Evolutionary conservation across 1,140 invertebrate species (phyloP).

Genomic region (Galleria mellonella): DNA sequence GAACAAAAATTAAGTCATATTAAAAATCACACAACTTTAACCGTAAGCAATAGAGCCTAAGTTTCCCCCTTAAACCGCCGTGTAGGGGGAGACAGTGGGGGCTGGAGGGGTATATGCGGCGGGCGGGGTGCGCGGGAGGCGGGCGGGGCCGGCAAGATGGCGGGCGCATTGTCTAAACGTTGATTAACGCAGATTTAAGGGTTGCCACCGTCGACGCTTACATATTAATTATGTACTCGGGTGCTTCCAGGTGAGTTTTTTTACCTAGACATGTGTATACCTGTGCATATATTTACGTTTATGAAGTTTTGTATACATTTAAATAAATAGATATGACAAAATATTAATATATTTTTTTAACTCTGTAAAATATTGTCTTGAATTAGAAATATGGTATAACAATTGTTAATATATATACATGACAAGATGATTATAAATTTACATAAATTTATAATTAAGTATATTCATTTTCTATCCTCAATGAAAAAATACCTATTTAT

Average conservation of each 20-base stretch:
- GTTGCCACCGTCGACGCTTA: constrained; percentile 21
- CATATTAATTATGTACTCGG: constrained; percentile 68
- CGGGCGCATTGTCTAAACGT: constrained; percentile 56
- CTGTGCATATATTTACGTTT: constrained; percentile 16
- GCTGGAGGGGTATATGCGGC: background rate
- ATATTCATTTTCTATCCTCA: too few species aligned
- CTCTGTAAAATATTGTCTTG: too few species aligned
- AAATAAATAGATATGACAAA: too few species aligned
- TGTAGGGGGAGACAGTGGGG: constrained; percentile 7
- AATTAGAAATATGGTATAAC: too few species aligned
- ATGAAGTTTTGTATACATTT: too few species aligned
- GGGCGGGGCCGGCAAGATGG: constrained; percentile 49
- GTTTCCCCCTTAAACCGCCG: constrained; percentile 28
- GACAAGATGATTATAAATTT: too few species aligned
- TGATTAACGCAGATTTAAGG: constrained; percentile 56
- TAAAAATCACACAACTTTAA: too few species aligned
- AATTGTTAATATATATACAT: too few species aligned
- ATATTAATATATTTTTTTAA: too few species aligned
- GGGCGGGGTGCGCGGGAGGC: constrained; percentile 10
- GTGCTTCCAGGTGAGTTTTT: constrained; percentile 22
- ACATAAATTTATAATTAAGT: too few species aligned
- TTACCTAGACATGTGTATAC: background rate
- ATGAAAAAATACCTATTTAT: too few species aligned
- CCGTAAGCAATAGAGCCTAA: constrained; percentile 21
- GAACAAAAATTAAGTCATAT: background rate